Base-by-base conservation (phyloP, 2,888 invertebrate genomes). In the Catocala fraxini region DNA sequence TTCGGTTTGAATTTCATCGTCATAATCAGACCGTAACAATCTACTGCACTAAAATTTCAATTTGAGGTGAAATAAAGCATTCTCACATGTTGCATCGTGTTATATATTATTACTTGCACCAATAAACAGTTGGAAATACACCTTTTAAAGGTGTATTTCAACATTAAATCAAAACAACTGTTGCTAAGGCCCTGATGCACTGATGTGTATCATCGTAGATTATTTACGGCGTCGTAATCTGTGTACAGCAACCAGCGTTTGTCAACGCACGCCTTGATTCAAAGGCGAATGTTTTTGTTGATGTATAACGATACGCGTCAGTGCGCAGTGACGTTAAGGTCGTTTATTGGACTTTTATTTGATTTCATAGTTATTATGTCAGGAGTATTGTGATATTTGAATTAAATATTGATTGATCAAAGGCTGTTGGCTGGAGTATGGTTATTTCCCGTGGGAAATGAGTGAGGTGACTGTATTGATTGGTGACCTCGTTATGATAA, bases 131-230 rank as follows among this genome's bases (percentile, higher is more conserved):
- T 25, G 25, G 25, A 1, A 25, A 25, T 4, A 25, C 15, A 15
- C 25, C 15, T 25, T 25, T 25, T 25, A 1, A 4, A 25, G 4
- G 25, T 25, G 25, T 25, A 25, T 25, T 25, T 25, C 25, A 25
- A 25, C 12, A 46, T 46, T 46, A 13, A 46, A 15, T 15, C 4
- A 39, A 9, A 9, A 6, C 35, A 39, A 10, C 35, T 10, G 25
- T 51, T 45, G 41, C 12, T 64, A 66, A 58, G 66, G 64, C 59
- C 55, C 39, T 43, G 10, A 41, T 48, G 43, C 69, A 59, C 62
- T 59, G 60, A 53, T 56, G 62, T 67, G 62, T 64, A 62, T 46
- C 71, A 12, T 53, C 58, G 58, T 62, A 55, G 58, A 71, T 71
- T 63, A 56, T 65, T 49, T 45, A 71, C 55, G 70, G 62, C 11